A percentile compares a stretch with the other conserved stretches of the same genome.
Conservation (phyloP, 2,888 invertebrate genomes). For the Spilosoma lubricipeda region DNA sequence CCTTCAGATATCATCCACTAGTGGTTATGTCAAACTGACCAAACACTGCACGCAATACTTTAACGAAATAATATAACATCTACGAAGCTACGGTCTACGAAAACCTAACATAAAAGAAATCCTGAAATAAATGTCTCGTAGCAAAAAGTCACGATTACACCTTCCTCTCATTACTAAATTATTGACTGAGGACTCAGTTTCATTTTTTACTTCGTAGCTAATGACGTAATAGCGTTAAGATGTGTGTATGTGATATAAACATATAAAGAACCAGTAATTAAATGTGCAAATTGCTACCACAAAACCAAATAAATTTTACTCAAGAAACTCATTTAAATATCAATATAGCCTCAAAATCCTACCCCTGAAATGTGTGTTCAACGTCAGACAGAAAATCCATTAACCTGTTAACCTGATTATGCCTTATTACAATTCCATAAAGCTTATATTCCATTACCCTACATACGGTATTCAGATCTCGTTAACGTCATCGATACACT, state of each 20-base stretch:
- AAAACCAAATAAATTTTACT: conserved; percentile 4
- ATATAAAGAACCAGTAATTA: neutral
- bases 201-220: neutral
- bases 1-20: no score
- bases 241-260: neutral
- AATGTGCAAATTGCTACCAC: neutral
- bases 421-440: conserved; percentile 43
- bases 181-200: neutral
- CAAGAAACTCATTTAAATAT: conserved; percentile 13
- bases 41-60: no score
- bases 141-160: neutral
- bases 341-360: conserved; percentile 17
- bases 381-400: conserved; percentile 21
- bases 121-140: neutral
- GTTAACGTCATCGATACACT: conserved; percentile 61
- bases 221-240: neutral
- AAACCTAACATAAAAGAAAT: no score
- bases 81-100: no score
- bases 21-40: no score
- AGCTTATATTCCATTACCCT: conserved; percentile 50
- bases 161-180: neutral
- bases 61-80: no score
- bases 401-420: conserved; percentile 37
- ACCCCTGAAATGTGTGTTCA: conserved; percentile 9
- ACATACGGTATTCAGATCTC: conserved; percentile 53